These are phyloP conservation scores for Orthosia incerta DNA, from an alignment of 2,888 invertebrate genomes.

Conservation along the genomic window DNA sequence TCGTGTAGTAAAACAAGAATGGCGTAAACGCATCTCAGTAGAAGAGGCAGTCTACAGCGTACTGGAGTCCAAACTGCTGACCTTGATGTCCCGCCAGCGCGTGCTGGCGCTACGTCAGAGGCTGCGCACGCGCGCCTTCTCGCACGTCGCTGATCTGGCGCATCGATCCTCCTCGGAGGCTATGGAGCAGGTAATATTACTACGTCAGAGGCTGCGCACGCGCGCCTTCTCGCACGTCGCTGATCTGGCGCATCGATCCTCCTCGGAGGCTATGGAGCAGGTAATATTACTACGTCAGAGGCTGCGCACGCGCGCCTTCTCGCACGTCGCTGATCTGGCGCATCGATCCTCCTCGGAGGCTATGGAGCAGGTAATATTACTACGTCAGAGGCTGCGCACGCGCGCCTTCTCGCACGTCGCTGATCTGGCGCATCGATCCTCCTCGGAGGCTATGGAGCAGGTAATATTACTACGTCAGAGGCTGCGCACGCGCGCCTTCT, in stretches of 20 bases:
- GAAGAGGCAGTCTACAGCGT: constrained; percentile 61
- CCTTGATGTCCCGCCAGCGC: constrained; percentile 78
- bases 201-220: constrained; percentile 60
- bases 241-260: constrained; percentile 82
- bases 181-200: constrained; percentile 79
- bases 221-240: constrained; percentile 78
- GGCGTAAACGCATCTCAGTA: constrained; percentile 75
- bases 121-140: constrained; percentile 78
- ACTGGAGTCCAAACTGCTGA: constrained; percentile 72
- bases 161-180: constrained; percentile 84
- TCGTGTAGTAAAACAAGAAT: constrained; percentile 70
- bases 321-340: constrained; percentile 80
- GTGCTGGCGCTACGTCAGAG: constrained; percentile 82
- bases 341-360: constrained; percentile 83
- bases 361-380: constrained; percentile 62
- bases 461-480: too few relatives aligned
- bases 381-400: constrained; percentile 67
- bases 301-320: constrained; percentile 74
- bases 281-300: too few relatives aligned
- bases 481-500: constrained; percentile 77
- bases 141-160: constrained; percentile 80
- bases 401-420: constrained; percentile 78
- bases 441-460: constrained; percentile 77
- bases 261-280: constrained; percentile 77
- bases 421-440: constrained; percentile 82